phyloP scores from a whole-genome alignment of 2,113 vertebrate genomes.

The Eretmochelys imbricata region DNA sequence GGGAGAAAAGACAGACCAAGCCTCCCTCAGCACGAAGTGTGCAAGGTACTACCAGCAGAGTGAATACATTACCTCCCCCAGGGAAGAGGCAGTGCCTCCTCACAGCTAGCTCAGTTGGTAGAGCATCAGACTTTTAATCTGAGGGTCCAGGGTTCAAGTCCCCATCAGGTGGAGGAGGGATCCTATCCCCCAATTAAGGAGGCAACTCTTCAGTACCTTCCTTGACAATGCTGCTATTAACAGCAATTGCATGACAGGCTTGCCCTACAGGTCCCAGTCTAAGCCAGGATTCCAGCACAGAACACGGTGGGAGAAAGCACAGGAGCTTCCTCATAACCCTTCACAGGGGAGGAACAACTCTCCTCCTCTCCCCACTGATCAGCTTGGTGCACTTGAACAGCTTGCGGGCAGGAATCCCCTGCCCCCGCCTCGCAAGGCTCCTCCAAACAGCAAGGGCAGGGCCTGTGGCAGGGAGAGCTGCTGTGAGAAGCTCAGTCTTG shows the following conservation, averaged over 20 bases:
- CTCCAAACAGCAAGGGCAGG: accelerated
- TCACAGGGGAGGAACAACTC: too few species aligned
- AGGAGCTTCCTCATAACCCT: neutral
- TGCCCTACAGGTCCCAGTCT: neutral
- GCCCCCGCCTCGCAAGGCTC: accelerated
- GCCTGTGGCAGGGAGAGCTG: accelerated
- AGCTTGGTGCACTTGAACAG: neutral
- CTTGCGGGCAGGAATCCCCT: neutral
- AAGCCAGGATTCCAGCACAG: neutral
- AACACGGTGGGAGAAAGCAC: neutral
- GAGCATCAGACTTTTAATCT: too few species aligned
- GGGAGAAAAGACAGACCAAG: neutral
- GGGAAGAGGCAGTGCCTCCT: neutral
- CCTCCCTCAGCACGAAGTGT: neutral
- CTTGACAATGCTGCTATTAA: neutral
- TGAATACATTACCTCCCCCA: neutral
- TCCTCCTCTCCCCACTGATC: accelerated
- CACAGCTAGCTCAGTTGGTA: neutral
- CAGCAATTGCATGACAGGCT: neutral
- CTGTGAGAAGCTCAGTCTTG: accelerated
- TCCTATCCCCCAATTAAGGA: too few species aligned
- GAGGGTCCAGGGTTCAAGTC: too few species aligned
- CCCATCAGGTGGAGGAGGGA: too few species aligned
- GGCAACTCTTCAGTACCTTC: too few species aligned
- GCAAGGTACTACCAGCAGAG: neutral